Percentiles rank a stretch among this genome's conserved stretches.
Evolutionary conservation across 2,888 invertebrate genomes (phyloP).

Genomic region (Alitta virens): DNA sequence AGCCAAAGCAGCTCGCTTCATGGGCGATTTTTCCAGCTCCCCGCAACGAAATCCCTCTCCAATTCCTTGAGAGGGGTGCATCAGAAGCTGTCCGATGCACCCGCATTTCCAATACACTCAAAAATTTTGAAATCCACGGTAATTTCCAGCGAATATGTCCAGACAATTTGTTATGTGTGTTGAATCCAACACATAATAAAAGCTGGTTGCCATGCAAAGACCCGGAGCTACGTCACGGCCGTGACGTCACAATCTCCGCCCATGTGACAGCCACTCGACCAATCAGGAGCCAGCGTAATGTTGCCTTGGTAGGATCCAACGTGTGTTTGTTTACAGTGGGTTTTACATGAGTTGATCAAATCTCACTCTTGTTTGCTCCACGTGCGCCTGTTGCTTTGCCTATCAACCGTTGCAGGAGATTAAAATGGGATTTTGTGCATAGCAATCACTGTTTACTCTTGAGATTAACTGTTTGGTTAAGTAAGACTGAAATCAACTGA

Average conservation of each 20-base stretch:
- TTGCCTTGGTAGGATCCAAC: not conserved
- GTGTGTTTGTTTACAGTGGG: not conserved
- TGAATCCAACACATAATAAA: slow-evolving; percentile 8
- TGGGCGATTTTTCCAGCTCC: not conserved
- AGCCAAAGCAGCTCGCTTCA: slow-evolving; percentile 11
- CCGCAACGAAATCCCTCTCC: not conserved
- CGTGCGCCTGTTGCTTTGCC: no score
- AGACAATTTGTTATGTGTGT: no score
- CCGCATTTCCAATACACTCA: no score
- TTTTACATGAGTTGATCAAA: not conserved
- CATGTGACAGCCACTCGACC: slow-evolving; percentile 6
- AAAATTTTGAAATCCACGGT: slow-evolving; percentile 5
- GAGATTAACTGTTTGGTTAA: no score
- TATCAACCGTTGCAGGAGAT: no score
- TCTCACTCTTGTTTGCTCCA: no score
- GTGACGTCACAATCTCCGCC: slow-evolving; percentile 17
- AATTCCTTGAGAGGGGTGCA: not conserved
- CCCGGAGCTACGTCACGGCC: slow-evolving; percentile 14
- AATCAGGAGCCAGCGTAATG: slow-evolving; percentile 2
- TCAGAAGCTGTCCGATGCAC: no score
- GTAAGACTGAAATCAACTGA: no score
- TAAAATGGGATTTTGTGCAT: no score
- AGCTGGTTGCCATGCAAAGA: slow-evolving; percentile 20
- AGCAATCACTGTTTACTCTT: no score
- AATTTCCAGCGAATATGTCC: no score